Conservation (phyloP, 2,797 vertebrate genomes). For the Cephalopachus bancanus region DNA sequence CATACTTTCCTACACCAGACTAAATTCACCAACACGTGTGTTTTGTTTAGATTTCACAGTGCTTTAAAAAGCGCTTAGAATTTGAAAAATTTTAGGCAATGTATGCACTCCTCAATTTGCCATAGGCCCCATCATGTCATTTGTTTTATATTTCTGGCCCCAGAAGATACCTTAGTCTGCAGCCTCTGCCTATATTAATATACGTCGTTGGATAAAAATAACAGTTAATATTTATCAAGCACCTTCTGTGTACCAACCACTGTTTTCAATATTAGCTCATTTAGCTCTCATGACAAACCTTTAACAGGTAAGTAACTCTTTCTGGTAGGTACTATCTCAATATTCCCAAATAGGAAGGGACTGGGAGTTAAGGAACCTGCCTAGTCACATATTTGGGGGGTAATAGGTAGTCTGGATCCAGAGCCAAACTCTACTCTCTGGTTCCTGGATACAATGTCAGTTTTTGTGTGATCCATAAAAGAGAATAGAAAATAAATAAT, state of each 20-base stretch:
- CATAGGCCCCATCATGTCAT: background rate
- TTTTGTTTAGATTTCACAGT: slow-evolving; percentile 55
- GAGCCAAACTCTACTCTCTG: background rate
- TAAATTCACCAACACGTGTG: slow-evolving; percentile 38
- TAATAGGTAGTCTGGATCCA: background rate
- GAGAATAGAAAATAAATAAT: background rate
- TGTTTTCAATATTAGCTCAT: background rate
- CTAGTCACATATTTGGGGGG: background rate
- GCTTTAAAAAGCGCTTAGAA: slow-evolving; percentile 49
- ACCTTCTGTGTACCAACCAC: background rate
- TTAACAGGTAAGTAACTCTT: background rate
- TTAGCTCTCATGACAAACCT: background rate
- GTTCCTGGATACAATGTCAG: background rate
- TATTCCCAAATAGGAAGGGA: background rate
- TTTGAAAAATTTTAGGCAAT: slow-evolving; percentile 44
- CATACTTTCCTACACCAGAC: background rate
- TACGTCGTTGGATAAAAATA: background rate
- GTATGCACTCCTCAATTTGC: background rate
- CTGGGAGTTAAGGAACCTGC: background rate
- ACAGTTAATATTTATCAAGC: background rate
- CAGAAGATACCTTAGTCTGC: slow-evolving; percentile 18
- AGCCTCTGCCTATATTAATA: background rate
- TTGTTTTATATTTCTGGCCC: slow-evolving; percentile 5
- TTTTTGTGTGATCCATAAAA: slow-evolving; percentile 19
- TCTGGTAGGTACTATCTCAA: background rate